Evolutionary conservation across 2,888 invertebrate genomes (phyloP), one percentile per base, ranked within the genome.

Genomic region (Oscheius sp.): DNA sequence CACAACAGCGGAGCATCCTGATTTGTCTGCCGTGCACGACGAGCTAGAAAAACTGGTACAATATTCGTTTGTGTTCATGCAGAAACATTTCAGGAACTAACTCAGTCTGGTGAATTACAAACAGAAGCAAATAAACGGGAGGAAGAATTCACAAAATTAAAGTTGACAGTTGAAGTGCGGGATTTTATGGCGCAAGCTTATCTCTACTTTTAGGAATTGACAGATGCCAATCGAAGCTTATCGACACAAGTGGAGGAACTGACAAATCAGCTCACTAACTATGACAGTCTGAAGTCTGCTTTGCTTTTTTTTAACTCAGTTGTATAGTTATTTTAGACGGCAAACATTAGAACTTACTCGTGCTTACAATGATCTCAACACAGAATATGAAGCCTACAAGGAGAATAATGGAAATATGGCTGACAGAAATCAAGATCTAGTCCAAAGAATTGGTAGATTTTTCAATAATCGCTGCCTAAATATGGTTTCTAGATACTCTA

Each of bases 281-380:
- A 61, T 35, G 63, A 63, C 12, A 49, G 63, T 46, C 35, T 35
- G 35, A 35, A 35, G 35, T 35, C 3, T 35, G 35, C 35, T 35
- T 35, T 49, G 49, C 16, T 5, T 45, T 63, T 59, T 35, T 41
- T 59, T 35, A 5, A 23, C 21, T 35, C 16, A 1, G 41, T 7
- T 59, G 21, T 46, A 18, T 43, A 63, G 64, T 49, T 16, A 25
- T 52, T 59, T 63, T 63, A 79, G 79, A 53, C 41, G 55, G 2
- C 80, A 84, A 53, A 84, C 83, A 46, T 35, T 56, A 7, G 86
- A 86, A 61, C 61, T 86, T 71, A 77, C 76, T 6, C 29, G 29
- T 7, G 84, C 85, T 16, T 85, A 85, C 69, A 82, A 82, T 18
- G 86, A 85, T 29, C 69, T 86, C 71, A 84, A 84, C 74, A 61